A percentile compares a stretch with the other conserved stretches of the same genome.
phyloP scores from a whole-genome alignment of 2,797 vertebrate genomes.

The Pangasius macronema region DNA sequence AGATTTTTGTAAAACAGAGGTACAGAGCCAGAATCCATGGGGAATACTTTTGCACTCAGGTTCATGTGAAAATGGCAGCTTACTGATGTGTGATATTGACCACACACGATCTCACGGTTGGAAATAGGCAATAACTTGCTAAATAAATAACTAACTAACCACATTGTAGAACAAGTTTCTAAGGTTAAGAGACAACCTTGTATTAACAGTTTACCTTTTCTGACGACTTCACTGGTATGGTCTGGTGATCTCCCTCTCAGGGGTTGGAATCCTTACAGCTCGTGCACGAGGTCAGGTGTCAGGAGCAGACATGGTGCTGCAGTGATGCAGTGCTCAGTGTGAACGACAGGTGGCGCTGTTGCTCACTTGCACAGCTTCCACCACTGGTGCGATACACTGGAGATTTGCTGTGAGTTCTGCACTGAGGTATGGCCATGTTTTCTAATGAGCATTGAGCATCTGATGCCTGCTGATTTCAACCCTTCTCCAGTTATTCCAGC shows the following conservation, averaged over 20 bases:
- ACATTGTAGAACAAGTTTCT: background rate
- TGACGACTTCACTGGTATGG: background rate
- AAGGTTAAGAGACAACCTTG: background rate
- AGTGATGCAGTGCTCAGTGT: conserved; percentile 26
- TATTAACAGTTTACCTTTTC: background rate
- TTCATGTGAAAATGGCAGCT: background rate
- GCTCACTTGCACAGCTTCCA: conserved; percentile 15
- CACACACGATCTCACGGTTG: background rate
- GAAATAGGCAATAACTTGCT: background rate
- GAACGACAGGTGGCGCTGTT: conserved; percentile 46
- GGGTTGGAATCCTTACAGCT: background rate
- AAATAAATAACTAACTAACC: background rate
- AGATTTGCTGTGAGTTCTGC: conserved; percentile 63
- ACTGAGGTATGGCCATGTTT: conserved; percentile 75
- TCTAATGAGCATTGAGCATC: conserved; percentile 74
- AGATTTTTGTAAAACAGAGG: background rate
- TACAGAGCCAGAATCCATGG: background rate
- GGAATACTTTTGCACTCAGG: background rate
- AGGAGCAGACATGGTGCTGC: background rate
- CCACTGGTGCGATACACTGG: background rate
- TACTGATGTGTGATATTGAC: background rate
- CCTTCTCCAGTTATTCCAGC: conserved; percentile 42
- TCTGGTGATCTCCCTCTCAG: background rate
- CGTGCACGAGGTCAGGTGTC: background rate
- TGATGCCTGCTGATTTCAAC: conserved; percentile 65